phyloP scores from a whole-genome alignment of 2,797 vertebrate genomes.

The Neopelma chrysocephalum region DNA sequence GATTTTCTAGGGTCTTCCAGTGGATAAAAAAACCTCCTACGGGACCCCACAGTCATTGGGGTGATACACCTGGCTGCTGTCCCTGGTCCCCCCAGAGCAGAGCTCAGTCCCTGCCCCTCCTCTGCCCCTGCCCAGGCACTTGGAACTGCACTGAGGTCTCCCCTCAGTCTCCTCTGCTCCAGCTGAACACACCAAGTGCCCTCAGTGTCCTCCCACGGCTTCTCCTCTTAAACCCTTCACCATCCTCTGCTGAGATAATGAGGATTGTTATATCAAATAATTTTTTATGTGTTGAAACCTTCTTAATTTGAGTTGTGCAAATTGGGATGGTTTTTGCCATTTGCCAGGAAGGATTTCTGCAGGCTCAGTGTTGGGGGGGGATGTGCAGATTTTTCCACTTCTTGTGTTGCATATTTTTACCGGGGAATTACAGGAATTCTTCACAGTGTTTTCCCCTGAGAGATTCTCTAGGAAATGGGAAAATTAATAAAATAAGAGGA shows the following conservation, averaged over 20 bases:
- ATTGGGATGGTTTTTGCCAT: neutral
- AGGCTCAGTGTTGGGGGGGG: neutral
- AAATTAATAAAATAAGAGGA: neutral
- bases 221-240: neutral
- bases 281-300: neutral
- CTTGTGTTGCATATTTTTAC: neutral
- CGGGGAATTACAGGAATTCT: neutral
- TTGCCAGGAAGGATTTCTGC: neutral
- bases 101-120: neutral
- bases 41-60: neutral
- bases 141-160: neutral
- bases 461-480: neutral
- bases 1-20: neutral
- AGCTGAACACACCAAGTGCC: neutral
- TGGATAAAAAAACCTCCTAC: neutral
- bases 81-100: neutral
- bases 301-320: neutral
- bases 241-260: neutral
- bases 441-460: neutral
- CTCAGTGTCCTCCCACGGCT: neutral
- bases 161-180: neutral
- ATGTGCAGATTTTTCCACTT: accelerated
- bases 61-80: neutral
- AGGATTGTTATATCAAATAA: neutral
- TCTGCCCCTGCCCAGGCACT: too few relatives aligned